Percentiles rank a stretch among this genome's conserved stretches.
These are phyloP conservation scores for Odontophorus gujanensis DNA, from an alignment of 2,113 vertebrate genomes.

Conservation along the genomic window DNA sequence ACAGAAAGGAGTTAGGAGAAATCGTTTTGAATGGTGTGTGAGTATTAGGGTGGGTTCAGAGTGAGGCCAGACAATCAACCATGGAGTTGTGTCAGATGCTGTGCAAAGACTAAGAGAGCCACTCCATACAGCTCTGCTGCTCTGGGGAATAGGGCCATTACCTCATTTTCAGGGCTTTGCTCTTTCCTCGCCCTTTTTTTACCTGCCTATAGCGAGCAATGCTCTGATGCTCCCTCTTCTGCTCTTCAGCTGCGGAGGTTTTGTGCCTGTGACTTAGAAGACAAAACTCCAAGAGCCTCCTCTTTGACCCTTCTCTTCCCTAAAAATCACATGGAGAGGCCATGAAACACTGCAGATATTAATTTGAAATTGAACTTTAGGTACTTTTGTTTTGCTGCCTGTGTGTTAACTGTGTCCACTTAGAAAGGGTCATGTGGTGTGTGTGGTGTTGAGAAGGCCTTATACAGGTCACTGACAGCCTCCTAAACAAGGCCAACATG, in stretches of 20 bases:
- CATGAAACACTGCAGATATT: not conserved
- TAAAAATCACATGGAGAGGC: fast-evolving
- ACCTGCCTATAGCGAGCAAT: fast-evolving
- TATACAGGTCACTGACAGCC: not conserved
- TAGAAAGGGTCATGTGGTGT: not conserved
- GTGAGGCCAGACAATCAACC: not conserved
- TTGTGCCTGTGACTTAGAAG: not conserved
- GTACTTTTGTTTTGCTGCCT: not conserved
- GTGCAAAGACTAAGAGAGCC: not conserved
- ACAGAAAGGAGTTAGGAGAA: not conserved
- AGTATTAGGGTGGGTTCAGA: not conserved
- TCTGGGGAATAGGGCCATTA: fast-evolving
- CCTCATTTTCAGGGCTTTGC: not conserved
- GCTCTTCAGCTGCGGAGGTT: not conserved
- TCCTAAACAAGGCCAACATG: not conserved
- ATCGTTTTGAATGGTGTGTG: not conserved
- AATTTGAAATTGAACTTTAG: not conserved
- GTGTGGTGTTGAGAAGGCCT: not conserved
- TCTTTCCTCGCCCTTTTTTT: not conserved
- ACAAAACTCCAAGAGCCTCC: not conserved
- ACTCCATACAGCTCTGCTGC: fast-evolving
- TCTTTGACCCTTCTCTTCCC: not conserved
- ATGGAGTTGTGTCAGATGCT: not conserved
- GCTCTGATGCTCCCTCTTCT: not conserved
- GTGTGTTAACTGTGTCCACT: not conserved